Evolutionary conservation across 1,140 invertebrate genomes (phyloP), one percentile per base, ranked within the genome.

Genomic region (Stegodyphus mimosarum): DNA sequence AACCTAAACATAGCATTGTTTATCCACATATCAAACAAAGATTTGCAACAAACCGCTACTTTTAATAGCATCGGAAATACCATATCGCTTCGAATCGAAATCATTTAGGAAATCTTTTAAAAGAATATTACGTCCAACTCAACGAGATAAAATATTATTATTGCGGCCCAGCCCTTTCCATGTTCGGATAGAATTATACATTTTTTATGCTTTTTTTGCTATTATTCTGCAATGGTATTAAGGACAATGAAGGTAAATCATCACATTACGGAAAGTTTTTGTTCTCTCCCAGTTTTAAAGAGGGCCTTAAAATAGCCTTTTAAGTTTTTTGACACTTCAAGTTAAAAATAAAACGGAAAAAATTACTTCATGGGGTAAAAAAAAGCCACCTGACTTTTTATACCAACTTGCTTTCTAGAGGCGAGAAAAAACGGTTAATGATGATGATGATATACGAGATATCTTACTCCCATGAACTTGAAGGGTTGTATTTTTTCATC

Each of bases 101-200:
- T 33, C 33, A 33, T 33, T 33, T 33, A 33, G 33, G 33, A 33
- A 33, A 33, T 33, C 33, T 33, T 33, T 33, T n/a, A n/a, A 6
- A 63, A 77, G 64, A 33, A 33, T 33, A 33, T 33, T 33, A 33
- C 33, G 33, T 33, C 33, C 33, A 33, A 33, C 66, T 79, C 17
- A 79, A 69, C 49, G 70, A 79, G 77, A 79, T 79, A 79, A 79
- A 79, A 79, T 79, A 79, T 79, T 79, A 79, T 79, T 71, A 71
- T 71, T 70, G 18, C 50, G 6, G 77, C 64, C 77, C 77, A 53
- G 49, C 77, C 77, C 48, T 55, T 79, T 79, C 77, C 77, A 48
- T 79, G 66, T 79, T 79, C 64, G 15, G 55, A 63, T 66, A 53
- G 51, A 33, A 51, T 48, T 69, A 66, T 52, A 52, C 33, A 33